A percentile compares a stretch with the other conserved stretches of the same genome.
These are phyloP conservation scores for Formica exsecta DNA, from an alignment of 1,140 invertebrate genomes.

Conservation along the genomic window DNA sequence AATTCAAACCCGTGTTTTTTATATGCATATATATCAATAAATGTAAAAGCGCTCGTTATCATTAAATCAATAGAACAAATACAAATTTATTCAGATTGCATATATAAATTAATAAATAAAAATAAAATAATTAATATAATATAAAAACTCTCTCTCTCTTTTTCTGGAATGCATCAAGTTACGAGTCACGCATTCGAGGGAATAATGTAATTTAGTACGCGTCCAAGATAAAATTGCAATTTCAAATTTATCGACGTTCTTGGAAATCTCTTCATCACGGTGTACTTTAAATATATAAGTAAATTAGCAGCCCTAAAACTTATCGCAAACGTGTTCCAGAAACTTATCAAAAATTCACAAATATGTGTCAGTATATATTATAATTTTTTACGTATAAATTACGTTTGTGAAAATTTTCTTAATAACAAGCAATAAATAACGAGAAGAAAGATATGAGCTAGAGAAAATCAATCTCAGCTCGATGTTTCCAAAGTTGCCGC, in stretches of 20 bases:
- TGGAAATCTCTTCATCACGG: neutral
- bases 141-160: neutral
- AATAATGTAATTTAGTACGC: neutral
- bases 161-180: neutral
- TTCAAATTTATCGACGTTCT: neutral
- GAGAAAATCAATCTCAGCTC: neutral
- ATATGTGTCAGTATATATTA: neutral
- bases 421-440: neutral
- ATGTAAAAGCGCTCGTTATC: neutral
- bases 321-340: neutral
- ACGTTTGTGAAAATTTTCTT: no score
- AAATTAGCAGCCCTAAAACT: neutral
- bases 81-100: neutral
- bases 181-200: neutral
- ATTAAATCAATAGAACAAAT: neutral
- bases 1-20: slow-evolving; percentile 1
- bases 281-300: neutral
- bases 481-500: neutral
- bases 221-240: neutral
- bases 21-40: neutral
- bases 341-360: no score
- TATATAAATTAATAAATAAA: neutral
- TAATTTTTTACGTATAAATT: neutral
- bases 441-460: neutral
- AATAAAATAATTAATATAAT: neutral